Conservation (phyloP, 2,113 vertebrate genomes). For the Probosciger aterrimus region DNA sequence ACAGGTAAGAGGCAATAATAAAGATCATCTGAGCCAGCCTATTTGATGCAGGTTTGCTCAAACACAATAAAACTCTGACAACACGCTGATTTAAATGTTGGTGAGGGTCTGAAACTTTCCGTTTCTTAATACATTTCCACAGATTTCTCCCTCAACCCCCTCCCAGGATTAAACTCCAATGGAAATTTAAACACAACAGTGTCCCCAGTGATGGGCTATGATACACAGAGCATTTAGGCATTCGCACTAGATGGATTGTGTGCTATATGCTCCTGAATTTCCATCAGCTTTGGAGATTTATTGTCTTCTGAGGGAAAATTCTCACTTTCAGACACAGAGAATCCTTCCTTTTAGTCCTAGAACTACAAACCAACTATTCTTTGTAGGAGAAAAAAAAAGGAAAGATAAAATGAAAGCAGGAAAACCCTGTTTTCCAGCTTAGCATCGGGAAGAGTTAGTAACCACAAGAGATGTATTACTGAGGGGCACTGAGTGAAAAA, state of each 20-base stretch:
- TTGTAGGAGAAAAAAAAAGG: no score
- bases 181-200: background rate
- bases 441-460: background rate
- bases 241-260: background rate
- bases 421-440: background rate
- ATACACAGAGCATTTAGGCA: background rate
- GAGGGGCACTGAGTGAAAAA: background rate
- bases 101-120: background rate
- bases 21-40: background rate
- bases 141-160: accelerated
- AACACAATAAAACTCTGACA: background rate
- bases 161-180: background rate
- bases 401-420: background rate
- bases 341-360: background rate
- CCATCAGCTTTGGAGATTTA: background rate
- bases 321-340: background rate
- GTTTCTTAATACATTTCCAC: background rate
- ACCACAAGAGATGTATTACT: background rate
- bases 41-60: background rate
- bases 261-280: background rate
- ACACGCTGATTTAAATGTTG: background rate
- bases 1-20: background rate
- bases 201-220: background rate
- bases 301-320: background rate
- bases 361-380: background rate